Evolutionary conservation across 2,113 vertebrate species (phyloP).

Genomic region (Sula dactylatra): DNA sequence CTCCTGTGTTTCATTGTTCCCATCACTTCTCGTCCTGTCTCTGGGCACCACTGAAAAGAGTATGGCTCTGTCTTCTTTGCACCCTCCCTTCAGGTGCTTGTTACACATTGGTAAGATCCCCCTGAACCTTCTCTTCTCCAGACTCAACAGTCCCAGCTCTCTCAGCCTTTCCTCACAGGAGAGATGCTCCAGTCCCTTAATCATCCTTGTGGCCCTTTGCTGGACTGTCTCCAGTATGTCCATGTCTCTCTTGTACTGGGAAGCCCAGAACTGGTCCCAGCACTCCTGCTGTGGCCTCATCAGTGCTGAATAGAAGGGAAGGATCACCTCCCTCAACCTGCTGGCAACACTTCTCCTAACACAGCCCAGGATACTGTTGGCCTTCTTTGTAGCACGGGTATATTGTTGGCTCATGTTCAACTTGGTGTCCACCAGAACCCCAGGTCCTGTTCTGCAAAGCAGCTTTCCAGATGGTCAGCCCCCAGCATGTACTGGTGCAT

Average conservation of each 20-base stretch:
- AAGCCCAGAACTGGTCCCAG: neutral
- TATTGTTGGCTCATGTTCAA: neutral
- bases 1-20: neutral
- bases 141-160: neutral
- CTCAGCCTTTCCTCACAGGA: neutral
- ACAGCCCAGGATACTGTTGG: neutral
- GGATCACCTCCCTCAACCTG: neutral
- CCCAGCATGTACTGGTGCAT: neutral
- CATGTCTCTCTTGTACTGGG: neutral
- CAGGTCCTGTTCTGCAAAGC: neutral
- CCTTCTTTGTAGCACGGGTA: neutral
- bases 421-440: neutral
- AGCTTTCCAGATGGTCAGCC: neutral
- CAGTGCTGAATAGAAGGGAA: neutral
- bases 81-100: neutral
- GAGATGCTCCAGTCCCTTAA: neutral
- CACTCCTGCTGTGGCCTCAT: neutral
- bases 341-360: neutral
- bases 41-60: neutral
- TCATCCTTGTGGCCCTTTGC: neutral
- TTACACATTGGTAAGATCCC: neutral
- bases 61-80: neutral
- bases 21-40: neutral
- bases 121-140: neutral
- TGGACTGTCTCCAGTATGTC: neutral